Percentiles rank a stretch among this genome's conserved stretches.
These are phyloP conservation scores for Magallana nippona DNA, from an alignment of 2,888 invertebrate species.

Conservation along the genomic window DNA sequence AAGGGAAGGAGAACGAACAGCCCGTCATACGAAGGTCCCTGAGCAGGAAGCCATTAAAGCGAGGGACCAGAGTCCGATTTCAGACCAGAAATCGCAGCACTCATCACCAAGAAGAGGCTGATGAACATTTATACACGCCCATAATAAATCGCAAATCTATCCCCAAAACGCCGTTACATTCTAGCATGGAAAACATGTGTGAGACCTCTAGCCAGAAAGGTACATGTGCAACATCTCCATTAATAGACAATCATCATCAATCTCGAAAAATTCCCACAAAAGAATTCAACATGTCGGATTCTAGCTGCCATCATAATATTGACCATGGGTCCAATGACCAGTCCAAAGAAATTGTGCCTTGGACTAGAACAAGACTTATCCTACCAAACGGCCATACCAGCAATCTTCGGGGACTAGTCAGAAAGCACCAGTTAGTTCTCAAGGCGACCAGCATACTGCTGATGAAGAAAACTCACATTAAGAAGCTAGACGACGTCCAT, in stretches of 20 bases:
- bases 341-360: not conserved
- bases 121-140: conserved; percentile 41
- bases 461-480: conserved; percentile 62
- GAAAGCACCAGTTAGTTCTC: conserved; percentile 75
- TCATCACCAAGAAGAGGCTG: conserved; percentile 51
- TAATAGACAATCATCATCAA: conserved; percentile 14
- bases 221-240: not conserved
- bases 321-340: conserved; percentile 50
- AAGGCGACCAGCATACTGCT: conserved; percentile 75
- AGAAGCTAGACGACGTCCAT: conserved; percentile 82
- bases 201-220: not conserved
- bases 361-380: conserved; percentile 17
- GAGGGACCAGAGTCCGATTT: conserved; percentile 57
- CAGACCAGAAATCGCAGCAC: conserved; percentile 55
- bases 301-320: conserved; percentile 32
- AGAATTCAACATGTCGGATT: not conserved
- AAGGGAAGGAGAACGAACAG: conserved; percentile 58
- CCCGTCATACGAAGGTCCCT: conserved; percentile 73
- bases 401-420: conserved; percentile 60
- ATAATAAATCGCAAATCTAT: conserved; percentile 45
- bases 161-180: conserved; percentile 41
- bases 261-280: not conserved
- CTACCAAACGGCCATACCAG: conserved; percentile 34
- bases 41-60: conserved; percentile 59
- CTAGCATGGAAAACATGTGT: conserved; percentile 32